These are phyloP conservation scores for Phragmatobia fuliginosa DNA, from an alignment of 2,888 invertebrate genomes.

Conservation along the genomic window DNA sequence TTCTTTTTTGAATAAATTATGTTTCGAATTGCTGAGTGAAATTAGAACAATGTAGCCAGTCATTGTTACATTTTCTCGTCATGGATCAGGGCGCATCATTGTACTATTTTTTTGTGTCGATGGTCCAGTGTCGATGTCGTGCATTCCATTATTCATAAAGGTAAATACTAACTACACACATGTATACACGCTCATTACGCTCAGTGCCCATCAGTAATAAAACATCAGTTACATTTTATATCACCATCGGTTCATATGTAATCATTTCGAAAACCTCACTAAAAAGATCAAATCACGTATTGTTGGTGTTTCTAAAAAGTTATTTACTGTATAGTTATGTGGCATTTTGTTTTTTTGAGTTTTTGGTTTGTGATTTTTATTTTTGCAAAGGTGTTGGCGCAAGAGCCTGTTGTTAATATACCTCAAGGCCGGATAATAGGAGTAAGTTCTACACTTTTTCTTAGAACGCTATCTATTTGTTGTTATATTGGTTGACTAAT, in stretches of 20 bases:
- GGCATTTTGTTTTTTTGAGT: constrained; percentile 19
- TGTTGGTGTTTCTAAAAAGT: not conserved
- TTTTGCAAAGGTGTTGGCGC: constrained; percentile 56
- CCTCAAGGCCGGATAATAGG: constrained; percentile 87
- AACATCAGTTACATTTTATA: constrained; percentile 61
- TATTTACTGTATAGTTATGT: constrained; percentile 25
- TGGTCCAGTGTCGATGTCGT: constrained; percentile 45
- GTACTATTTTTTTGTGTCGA: constrained; percentile 74
- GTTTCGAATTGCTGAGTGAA: constrained; percentile 57
- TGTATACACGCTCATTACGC: constrained; percentile 22
- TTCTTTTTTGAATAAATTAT: constrained; percentile 22
- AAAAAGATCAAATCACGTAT: not conserved
- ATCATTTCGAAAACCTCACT: not conserved
- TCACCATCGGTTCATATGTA: constrained; percentile 27
- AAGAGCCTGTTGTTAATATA: constrained; percentile 84
- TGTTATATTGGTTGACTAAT: not conserved
- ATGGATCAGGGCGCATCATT: constrained; percentile 79
- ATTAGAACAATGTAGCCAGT: constrained; percentile 76
- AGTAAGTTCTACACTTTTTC: constrained; percentile 72
- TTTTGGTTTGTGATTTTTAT: constrained; percentile 40
- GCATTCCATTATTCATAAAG: constrained; percentile 21
- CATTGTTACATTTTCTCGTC: constrained; percentile 75
- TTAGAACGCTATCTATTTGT: not conserved
- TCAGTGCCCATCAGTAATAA: constrained; percentile 46
- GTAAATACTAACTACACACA: constrained; percentile 13